Percentiles rank a stretch among this genome's conserved stretches.
phyloP scores from a whole-genome alignment of 2,797 vertebrate genomes.

The Cyprinodon diabolis region DNA sequence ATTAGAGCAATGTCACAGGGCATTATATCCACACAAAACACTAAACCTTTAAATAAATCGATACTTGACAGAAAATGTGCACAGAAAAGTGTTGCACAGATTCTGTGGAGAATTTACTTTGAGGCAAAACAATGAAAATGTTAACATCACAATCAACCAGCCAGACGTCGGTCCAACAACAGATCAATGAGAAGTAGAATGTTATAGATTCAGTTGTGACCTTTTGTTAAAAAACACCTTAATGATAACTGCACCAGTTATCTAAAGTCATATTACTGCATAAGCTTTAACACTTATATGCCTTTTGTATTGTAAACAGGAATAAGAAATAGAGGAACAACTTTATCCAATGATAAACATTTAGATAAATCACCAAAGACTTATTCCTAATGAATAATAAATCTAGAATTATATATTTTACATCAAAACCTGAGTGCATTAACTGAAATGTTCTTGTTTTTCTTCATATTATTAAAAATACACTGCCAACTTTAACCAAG shows the following conservation, averaged over 20 bases:
- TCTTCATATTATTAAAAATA: background rate
- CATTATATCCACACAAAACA: constrained; percentile 20
- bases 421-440: constrained; percentile 3
- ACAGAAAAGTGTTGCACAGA: constrained; percentile 19
- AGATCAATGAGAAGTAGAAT: constrained; percentile 24
- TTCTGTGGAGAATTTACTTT: constrained; percentile 20
- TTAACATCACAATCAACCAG: constrained; percentile 35
- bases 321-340: constrained; percentile 14
- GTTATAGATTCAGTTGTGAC: constrained; percentile 35
- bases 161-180: constrained; percentile 28
- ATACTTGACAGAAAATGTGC: constrained; percentile 18
- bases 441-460: constrained; percentile 2
- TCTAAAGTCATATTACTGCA: constrained; percentile 27
- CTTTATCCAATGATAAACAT: constrained; percentile 10
- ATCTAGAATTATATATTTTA: constrained; percentile 3
- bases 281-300: constrained; percentile 21
- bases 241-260: constrained; percentile 27
- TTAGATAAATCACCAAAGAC: constrained; percentile 6
- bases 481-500: background rate
- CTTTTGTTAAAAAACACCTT: constrained; percentile 23
- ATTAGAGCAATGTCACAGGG: constrained; percentile 39
- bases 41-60: constrained; percentile 21
- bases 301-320: constrained; percentile 9
- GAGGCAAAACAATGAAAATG: constrained; percentile 33
- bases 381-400: no score